A percentile compares a stretch with the other conserved stretches of the same genome.
Evolutionary conservation across 1,140 invertebrate species (phyloP).

Genomic region (Leptonema lineaticorne): DNA sequence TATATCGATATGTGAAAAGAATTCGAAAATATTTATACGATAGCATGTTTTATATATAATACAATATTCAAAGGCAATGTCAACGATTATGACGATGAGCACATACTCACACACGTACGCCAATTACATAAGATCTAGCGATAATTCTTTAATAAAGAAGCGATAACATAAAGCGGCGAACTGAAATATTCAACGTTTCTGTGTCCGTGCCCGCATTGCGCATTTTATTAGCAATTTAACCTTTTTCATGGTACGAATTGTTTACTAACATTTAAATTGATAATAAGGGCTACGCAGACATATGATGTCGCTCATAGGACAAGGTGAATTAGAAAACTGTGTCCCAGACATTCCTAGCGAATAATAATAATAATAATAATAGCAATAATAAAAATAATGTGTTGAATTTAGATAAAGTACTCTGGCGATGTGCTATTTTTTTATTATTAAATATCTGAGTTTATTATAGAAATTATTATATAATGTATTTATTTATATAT

Average conservation of each 20-base stretch:
- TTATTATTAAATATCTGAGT: too few species aligned
- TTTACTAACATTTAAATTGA: constrained; percentile 7
- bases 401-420: too few species aligned
- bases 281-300: not conserved
- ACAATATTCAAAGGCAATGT: too few species aligned
- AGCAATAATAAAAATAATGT: too few species aligned
- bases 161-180: not conserved
- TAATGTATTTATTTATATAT: too few species aligned
- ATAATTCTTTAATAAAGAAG: not conserved
- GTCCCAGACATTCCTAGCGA: not conserved
- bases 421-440: too few species aligned
- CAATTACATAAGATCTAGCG: not conserved
- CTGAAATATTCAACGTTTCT: not conserved
- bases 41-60: too few species aligned
- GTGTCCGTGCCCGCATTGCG: constrained; percentile 3
- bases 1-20: too few species aligned
- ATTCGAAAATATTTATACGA: too few species aligned
- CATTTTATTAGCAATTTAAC: constrained; percentile 1
- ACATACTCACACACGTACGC: not conserved
- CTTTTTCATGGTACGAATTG: constrained; percentile 8
- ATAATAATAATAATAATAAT: too few species aligned
- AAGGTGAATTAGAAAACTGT: not conserved
- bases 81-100: too few species aligned
- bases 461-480: too few species aligned
- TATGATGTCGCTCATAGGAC: not conserved